phyloP scores from a whole-genome alignment of 1,140 invertebrate genomes.

The Drosophila takahashii region DNA sequence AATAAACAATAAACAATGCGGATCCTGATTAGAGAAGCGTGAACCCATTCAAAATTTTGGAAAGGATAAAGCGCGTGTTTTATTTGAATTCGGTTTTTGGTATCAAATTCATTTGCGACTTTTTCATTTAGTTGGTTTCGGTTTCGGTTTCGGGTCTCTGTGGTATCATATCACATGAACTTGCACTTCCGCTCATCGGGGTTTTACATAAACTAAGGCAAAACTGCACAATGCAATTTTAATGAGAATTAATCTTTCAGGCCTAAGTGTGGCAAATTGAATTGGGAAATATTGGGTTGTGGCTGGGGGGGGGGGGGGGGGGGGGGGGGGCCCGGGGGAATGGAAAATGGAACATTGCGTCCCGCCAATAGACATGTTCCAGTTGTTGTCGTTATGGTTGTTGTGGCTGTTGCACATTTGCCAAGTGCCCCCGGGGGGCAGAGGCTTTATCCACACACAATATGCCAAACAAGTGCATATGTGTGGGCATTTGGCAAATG shows the following conservation, averaged over 20 bases:
- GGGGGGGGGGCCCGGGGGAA: not conserved
- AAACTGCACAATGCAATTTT: constrained; percentile 57
- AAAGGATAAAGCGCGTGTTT: not conserved
- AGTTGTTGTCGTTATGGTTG: not conserved
- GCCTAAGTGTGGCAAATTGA: constrained; percentile 56
- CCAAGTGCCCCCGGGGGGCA: constrained; percentile 29
- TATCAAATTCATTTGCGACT: constrained; percentile 33
- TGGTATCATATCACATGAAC: constrained; percentile 45
- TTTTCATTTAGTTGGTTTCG: constrained; percentile 17
- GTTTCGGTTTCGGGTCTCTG: constrained; percentile 9
- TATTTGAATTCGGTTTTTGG: not conserved
- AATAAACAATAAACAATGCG: constrained; percentile 22
- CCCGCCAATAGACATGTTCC: not conserved
- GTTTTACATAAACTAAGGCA: constrained; percentile 54
- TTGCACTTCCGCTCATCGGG: constrained; percentile 47
- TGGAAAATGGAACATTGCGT: constrained; percentile 4
- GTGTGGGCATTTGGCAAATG: constrained; percentile 32
- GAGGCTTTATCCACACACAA: constrained; percentile 3
- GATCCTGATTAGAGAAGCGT: constrained; percentile 26
- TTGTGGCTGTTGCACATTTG: constrained; percentile 11
- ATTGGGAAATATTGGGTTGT: constrained; percentile 38
- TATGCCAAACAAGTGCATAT: constrained; percentile 2
- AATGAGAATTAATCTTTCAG: constrained; percentile 66
- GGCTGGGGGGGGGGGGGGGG: not conserved
- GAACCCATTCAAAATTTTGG: not conserved